phyloP scores from a whole-genome alignment of 2,888 invertebrate species.

The Coleophora flavipennella region DNA sequence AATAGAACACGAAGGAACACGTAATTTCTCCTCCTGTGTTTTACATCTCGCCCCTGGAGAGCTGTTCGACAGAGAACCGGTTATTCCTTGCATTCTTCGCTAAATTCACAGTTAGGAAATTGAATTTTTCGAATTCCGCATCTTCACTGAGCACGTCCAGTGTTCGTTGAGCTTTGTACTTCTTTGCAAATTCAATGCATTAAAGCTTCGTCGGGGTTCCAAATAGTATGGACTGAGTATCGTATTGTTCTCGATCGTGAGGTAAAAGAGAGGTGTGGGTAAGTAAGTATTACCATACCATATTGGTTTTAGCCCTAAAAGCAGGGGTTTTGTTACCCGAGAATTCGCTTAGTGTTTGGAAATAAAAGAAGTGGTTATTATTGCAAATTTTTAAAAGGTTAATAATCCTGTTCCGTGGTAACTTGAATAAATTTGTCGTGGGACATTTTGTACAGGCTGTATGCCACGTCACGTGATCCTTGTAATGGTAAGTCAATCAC shows the following conservation, averaged over 20 bases:
- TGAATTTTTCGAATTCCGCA: constrained; percentile 64
- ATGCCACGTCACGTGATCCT: no score
- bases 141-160: constrained; percentile 31
- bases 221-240: constrained; percentile 20
- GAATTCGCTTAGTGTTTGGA: no score
- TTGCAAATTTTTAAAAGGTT: no score
- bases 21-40: constrained; percentile 48
- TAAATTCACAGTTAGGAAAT: constrained; percentile 65
- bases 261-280: constrained; percentile 20
- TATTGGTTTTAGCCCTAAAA: no score
- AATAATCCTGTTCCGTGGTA: no score
- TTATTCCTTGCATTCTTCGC: constrained; percentile 57
- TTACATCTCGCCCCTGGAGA: constrained; percentile 47
- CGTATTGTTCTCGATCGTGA: constrained; percentile 36
- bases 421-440: no score
- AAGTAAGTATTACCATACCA: no score
- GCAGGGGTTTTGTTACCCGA: no score
- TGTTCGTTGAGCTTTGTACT: constrained; percentile 25
- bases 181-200: background rate
- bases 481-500: no score
- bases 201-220: constrained; percentile 22
- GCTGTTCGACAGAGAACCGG: constrained; percentile 40
- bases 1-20: constrained; percentile 27
- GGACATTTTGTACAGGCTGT: no score
- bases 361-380: no score